Evolutionary conservation across 2,888 invertebrate genomes (phyloP).

Genomic region (Oligia fasciuncula): DNA sequence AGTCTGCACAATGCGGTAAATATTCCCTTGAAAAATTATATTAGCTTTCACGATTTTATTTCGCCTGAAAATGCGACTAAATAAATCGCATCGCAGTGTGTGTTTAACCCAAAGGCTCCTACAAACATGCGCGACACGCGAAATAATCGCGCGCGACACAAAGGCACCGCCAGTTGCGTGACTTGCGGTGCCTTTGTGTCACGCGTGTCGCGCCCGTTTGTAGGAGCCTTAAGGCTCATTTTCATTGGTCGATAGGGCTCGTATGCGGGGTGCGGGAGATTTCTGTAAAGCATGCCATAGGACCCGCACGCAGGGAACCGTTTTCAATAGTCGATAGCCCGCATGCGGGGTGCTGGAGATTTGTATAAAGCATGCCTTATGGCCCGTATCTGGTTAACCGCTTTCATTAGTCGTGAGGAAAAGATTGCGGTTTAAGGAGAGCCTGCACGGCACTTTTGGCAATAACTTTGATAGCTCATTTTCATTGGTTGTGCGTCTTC

Average conservation of each 20-base stretch:
- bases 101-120: no score
- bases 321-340: not conserved
- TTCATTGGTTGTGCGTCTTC: not conserved
- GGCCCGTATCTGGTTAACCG: not conserved
- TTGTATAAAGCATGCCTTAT: no score
- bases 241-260: no score
- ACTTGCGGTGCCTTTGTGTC: no score
- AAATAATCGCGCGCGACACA: no score
- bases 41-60: not conserved
- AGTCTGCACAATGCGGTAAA: not conserved
- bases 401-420: not conserved
- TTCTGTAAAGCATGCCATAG: not conserved
- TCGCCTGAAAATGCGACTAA: not conserved
- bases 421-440: not conserved
- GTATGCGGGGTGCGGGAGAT: no score
- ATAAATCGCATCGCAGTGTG: not conserved
- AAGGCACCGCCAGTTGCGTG: no score
- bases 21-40: not conserved
- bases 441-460: not conserved
- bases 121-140: no score
- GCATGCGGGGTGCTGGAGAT: no score
- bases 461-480: not conserved
- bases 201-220: no score
- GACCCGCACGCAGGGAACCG: no score
- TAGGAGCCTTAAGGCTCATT: no score